Conservation (phyloP, 1,140 invertebrate genomes). For the Lethocerus indicus region DNA sequence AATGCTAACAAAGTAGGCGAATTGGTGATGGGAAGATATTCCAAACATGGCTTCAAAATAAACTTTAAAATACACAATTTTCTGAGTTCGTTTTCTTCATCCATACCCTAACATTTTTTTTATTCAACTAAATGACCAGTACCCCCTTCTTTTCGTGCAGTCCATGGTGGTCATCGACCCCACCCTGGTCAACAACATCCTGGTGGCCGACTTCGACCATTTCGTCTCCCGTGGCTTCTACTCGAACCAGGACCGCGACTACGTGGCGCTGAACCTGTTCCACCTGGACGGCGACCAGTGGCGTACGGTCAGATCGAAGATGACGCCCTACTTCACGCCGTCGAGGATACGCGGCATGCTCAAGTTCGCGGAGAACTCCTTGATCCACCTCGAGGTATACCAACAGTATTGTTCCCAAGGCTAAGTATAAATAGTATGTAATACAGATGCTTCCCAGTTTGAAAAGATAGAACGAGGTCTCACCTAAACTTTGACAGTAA, state of each 20-base stretch:
- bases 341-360: constrained; percentile 40
- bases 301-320: constrained; percentile 34
- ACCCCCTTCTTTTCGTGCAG: no score
- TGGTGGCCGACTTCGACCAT: constrained; percentile 32
- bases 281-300: constrained; percentile 32
- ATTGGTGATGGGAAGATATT: no score
- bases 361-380: no score
- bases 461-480: background rate
- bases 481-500: background rate
- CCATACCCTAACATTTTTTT: no score
- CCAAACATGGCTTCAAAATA: no score
- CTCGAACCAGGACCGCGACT: constrained; percentile 26
- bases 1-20: no score
- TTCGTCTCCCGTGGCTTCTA: constrained; percentile 30
- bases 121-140: no score
- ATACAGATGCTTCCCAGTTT: background rate
- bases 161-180: constrained; percentile 19
- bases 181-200: constrained; percentile 27
- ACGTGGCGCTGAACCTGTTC: constrained; percentile 29
- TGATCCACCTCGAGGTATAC: background rate
- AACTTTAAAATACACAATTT: no score
- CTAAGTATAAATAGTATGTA: no score
- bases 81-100: no score
- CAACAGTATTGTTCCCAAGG: background rate
- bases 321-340: constrained; percentile 40